Evolutionary conservation across 1,140 invertebrate species (phyloP), one percentile per base, ranked within the genome.

Genomic region (Melanaphis sacchari): DNA sequence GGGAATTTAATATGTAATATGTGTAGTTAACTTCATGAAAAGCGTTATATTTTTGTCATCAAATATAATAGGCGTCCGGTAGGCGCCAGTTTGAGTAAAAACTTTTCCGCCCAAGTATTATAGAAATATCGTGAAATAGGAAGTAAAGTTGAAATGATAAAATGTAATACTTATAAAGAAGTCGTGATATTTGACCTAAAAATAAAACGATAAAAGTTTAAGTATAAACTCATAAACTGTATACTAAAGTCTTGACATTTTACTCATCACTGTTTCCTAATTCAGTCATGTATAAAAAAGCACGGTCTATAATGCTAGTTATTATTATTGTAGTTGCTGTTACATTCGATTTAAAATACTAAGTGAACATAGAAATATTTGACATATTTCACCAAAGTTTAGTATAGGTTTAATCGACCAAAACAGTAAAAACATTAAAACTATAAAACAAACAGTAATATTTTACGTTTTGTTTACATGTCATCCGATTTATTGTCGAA

Each of bases 401-500:
- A 22, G n/a, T 52, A 38, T 52, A 21, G 6, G 22, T 22, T 85
- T 43, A 85, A 85, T 43, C 84, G 26, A 85, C 9, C 6, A 41
- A 40, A 85, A 85, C 84, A 43, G 40, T 43, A 40, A 40, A 40
- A 40, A 43, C 40, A 43, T 85, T 85, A 85, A 85, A 85, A 85
- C 26, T 85, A 46, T 52, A 89, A 22, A 46, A 40, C 82, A 18
- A 89, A 89, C n/a, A 2, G n/a, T 38, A 89, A 52, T 52, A 52
- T 15, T 89, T 89, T 38, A 52, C 46, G 87, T 52, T 52, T 89
- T 89, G n/a, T 89, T 87, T 87, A 87, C 85, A 87, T 87, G 41
- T 87, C 85, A 87, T 87, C 85, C 43, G 31, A 46, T 87, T 87
- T 87, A 87, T 46, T 87, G 43, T 46, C 41, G 43, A 87, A 87